These are phyloP conservation scores for Gerris lacustris DNA, from an alignment of 2,888 invertebrate genomes.

Conservation along the genomic window DNA sequence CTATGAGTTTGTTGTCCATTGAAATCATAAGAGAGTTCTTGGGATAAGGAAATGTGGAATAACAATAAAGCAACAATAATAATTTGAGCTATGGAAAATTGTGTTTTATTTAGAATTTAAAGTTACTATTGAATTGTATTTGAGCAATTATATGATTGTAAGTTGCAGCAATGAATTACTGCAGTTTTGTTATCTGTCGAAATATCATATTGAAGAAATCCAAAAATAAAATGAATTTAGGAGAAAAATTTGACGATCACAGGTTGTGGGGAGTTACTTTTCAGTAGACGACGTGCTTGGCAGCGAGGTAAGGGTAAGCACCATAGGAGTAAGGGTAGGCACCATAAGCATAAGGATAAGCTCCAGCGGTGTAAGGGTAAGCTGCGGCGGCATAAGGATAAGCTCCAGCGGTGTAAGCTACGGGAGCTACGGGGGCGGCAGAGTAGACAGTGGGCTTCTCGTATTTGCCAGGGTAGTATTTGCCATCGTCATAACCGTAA, in stretches of 20 bases:
- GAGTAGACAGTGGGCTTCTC: constrained; percentile 6
- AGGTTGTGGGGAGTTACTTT: background rate
- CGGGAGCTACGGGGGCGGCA: constrained; percentile 7
- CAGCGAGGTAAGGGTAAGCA: constrained; percentile 4
- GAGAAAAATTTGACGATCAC: background rate
- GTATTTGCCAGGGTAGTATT: constrained; percentile 9
- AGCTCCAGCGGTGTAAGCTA: constrained; percentile 13
- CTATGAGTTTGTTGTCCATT: too few species aligned
- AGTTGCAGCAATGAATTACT: background rate
- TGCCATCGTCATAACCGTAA: constrained; percentile 9
- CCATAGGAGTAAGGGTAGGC: constrained; percentile 9
- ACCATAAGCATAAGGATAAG: background rate
- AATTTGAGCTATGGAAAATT: too few species aligned
- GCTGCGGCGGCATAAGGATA: constrained; percentile 10
- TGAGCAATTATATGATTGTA: background rate
- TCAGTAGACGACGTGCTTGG: background rate
- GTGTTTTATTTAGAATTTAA: background rate
- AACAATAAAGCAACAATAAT: too few species aligned
- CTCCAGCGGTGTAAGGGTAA: constrained; percentile 20
- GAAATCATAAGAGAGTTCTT: too few species aligned
- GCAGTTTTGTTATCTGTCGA: background rate
- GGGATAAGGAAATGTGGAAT: too few species aligned
- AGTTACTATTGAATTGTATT: background rate
- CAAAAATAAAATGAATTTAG: too few species aligned
- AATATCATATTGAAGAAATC: too few species aligned